Evolutionary conservation across 1,140 invertebrate genomes (phyloP).

Genomic region (Cecropterus lyciades): DNA sequence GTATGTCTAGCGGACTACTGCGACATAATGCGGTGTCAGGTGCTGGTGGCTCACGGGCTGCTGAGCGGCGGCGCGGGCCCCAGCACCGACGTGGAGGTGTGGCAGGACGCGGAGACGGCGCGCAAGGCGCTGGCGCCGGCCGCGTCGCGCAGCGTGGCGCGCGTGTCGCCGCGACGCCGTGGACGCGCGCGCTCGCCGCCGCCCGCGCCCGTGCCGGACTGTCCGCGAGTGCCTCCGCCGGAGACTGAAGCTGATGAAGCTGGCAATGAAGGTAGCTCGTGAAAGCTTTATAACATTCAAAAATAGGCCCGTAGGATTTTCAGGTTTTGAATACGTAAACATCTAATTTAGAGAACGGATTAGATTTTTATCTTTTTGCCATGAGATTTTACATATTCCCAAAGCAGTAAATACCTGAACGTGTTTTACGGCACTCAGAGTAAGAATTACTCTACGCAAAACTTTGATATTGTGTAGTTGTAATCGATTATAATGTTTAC

Average conservation of each 20-base stretch:
- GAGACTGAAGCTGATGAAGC: slow-evolving; percentile 47
- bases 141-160: slow-evolving; percentile 70
- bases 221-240: slow-evolving; percentile 50
- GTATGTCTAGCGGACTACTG: slow-evolving; percentile 97
- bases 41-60: slow-evolving; percentile 90
- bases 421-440: too few relatives aligned
- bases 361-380: too few relatives aligned
- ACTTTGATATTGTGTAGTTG: too few relatives aligned
- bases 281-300: too few relatives aligned
- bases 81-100: slow-evolving; percentile 90
- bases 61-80: slow-evolving; percentile 85
- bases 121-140: slow-evolving; percentile 88
- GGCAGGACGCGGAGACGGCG: slow-evolving; percentile 88
- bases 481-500: too few relatives aligned
- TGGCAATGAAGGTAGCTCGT: slow-evolving; percentile 40
- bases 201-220: slow-evolving; percentile 53
- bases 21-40: slow-evolving; percentile 97
- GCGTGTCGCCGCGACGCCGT: slow-evolving; percentile 49
- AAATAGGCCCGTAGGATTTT: too few relatives aligned
- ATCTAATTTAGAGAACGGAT: too few relatives aligned
- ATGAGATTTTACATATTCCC: too few relatives aligned
- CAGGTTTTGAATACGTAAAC: too few relatives aligned
- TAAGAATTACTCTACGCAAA: too few relatives aligned
- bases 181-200: slow-evolving; percentile 41
- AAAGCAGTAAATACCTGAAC: too few relatives aligned